Base-by-base conservation (phyloP, 2,113 vertebrate genomes). In the Sitta europaea region DNA sequence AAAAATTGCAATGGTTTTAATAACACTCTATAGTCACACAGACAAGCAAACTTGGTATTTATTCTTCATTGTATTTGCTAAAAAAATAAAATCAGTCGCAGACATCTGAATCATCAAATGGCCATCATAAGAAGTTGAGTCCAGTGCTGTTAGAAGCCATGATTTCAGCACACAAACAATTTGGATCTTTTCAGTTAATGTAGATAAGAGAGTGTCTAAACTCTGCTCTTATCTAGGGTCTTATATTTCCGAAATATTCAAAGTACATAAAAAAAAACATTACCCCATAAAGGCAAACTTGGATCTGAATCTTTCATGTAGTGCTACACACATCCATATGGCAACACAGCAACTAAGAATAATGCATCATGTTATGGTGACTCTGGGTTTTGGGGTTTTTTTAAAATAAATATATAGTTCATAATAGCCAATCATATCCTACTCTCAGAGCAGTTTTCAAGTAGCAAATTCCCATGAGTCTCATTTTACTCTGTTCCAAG, bases 321-420 rank as follows among this genome's bases (percentile, higher is more conserved):
- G 33, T 19, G 20, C 29, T 65, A 31, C 33, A 50, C 35, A 48
- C 8, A 57, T n/a, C 66, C 11, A 57, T 16, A 50, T 0, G 1
- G 21, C 58, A 77, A 65, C 18, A 45, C 11, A 72, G 20, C 22
- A 92, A 54, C 4, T 45, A 65, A 25, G 18, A 53, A 13, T 7
- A 8, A 68, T n/a, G 5, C 29, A 40, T 31, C 25, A 50, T 51
- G 2, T 55, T 20, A 2, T 2, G 6, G 24, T 23, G 10, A n/a
- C 61, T 38, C 17, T 53, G 12, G 10, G 0, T 5, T 74, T 58
- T 20, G 0, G 9, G 6, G 2, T 4, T 18, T 29, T 42, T 18
- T 12, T 33, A 50, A 65, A 50, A 65, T 9, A 65, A 73, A 43
- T 21, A 35, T 50, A 57, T 5, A 38, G 8, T 38, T 19, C 18